Conservation (phyloP, 2,113 vertebrate genomes). For the Syngnathus typhle region DNA sequence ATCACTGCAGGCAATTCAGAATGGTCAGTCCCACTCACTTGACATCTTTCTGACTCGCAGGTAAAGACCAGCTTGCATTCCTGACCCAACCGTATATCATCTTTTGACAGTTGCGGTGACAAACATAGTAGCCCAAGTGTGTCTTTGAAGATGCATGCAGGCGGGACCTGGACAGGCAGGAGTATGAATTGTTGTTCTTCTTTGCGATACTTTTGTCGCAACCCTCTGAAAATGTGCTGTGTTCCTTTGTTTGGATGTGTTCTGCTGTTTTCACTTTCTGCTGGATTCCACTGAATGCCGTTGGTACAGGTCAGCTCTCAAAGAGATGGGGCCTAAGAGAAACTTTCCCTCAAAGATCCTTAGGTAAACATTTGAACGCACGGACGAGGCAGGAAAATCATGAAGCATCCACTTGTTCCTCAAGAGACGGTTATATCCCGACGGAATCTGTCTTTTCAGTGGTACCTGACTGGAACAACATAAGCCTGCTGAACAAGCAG, state of each 20-base stretch:
- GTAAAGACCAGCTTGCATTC: conserved; percentile 23
- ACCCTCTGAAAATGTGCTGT: background rate
- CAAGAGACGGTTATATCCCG: conserved; percentile 24
- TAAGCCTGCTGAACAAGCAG: conserved; percentile 19
- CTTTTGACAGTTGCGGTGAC: conserved; percentile 43
- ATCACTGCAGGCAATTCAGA: conserved; percentile 29
- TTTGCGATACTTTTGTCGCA: background rate
- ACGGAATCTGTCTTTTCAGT: conserved; percentile 42
- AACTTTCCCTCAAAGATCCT: conserved; percentile 38
- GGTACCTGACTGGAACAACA: conserved; percentile 40
- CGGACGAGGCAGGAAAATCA: conserved; percentile 33
- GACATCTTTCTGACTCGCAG: background rate
- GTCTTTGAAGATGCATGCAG: conserved; percentile 12
- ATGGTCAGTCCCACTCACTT: conserved; percentile 16
- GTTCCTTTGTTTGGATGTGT: background rate
- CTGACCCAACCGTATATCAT: conserved; percentile 54
- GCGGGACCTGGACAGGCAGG: conserved; percentile 10
- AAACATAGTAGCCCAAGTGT: conserved; percentile 28
- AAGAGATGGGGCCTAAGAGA: conserved; percentile 30
- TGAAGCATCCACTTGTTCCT: conserved; percentile 42
- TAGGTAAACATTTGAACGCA: conserved; percentile 44
- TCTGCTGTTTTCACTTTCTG: conserved; percentile 32
- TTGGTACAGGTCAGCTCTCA: conserved; percentile 26
- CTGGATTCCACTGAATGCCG: conserved; percentile 25
- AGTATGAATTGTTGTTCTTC: background rate